Evolutionary conservation across 2,797 vertebrate genomes (phyloP).

Genomic region (Furcifer pardalis): DNA sequence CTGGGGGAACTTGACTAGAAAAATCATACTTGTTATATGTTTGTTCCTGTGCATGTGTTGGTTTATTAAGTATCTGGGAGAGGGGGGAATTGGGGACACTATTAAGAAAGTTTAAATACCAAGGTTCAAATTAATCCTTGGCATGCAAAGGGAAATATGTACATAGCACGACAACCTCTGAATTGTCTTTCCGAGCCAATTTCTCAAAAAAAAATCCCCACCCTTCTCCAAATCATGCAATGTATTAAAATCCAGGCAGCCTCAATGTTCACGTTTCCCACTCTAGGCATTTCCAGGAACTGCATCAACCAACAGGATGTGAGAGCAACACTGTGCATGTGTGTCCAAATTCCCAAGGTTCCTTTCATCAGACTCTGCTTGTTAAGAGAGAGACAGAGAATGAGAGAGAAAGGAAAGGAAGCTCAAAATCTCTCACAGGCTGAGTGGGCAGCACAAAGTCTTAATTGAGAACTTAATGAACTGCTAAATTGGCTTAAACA

Average conservation of each 20-base stretch:
- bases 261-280: not conserved
- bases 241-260: not conserved
- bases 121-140: too few species aligned
- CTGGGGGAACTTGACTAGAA: not conserved
- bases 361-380: not conserved
- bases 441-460: not conserved
- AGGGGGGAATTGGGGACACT: not conserved
- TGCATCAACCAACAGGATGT: not conserved
- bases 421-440: not conserved
- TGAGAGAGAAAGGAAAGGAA: not conserved
- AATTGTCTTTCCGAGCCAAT: not conserved
- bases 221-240: not conserved
- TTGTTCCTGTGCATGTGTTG: not conserved
- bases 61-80: too few species aligned
- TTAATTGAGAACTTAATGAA: constrained; percentile 49
- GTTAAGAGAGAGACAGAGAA: not conserved
- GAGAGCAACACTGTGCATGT: too few species aligned
- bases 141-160: not conserved
- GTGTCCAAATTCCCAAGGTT: not conserved
- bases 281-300: not conserved
- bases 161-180: not conserved
- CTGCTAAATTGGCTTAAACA: constrained; percentile 46
- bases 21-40: not conserved
- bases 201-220: not conserved
- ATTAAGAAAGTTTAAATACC: not conserved